These are phyloP conservation scores for Sporophila hypoxantha DNA, from an alignment of 2,113 vertebrate genomes.

Conservation along the genomic window DNA sequence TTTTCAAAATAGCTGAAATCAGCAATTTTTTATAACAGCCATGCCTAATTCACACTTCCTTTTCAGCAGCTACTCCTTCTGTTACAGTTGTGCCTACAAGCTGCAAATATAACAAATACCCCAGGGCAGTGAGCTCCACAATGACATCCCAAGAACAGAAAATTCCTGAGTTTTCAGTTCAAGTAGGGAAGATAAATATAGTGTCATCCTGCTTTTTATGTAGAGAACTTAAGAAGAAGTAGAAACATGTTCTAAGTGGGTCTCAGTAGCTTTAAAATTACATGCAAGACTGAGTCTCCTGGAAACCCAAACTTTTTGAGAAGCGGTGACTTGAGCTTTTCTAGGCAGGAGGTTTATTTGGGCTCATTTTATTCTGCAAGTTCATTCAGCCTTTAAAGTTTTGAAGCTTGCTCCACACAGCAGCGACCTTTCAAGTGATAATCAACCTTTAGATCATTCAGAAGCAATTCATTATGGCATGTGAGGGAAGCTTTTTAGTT, in stretches of 20 bases:
- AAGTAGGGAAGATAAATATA: background rate
- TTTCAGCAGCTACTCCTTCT: background rate
- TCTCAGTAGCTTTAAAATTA: background rate
- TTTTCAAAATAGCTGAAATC: background rate
- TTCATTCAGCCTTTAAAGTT: background rate
- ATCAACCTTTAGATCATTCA: background rate
- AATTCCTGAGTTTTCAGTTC: background rate
- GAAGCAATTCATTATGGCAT: background rate
- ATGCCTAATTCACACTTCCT: background rate
- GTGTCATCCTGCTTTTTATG: background rate
- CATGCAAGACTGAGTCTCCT: background rate
- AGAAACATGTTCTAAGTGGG: background rate
- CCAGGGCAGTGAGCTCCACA: background rate
- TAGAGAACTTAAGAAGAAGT: background rate
- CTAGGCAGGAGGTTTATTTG: background rate
- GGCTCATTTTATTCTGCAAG: background rate
- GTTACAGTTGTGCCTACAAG: background rate
- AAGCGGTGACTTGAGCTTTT: background rate
- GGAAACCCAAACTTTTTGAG: background rate
- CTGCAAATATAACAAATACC: background rate
- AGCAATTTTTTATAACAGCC: background rate
- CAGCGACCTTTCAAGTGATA: background rate
- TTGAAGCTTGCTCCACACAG: background rate
- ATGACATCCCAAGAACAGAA: background rate
- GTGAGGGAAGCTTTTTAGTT: background rate